Percentiles rank a stretch among this genome's conserved stretches.
phyloP scores from a whole-genome alignment of 30 jellyfish, hydroid and myxozoan species.

The Turritopsis rubra region DNA sequence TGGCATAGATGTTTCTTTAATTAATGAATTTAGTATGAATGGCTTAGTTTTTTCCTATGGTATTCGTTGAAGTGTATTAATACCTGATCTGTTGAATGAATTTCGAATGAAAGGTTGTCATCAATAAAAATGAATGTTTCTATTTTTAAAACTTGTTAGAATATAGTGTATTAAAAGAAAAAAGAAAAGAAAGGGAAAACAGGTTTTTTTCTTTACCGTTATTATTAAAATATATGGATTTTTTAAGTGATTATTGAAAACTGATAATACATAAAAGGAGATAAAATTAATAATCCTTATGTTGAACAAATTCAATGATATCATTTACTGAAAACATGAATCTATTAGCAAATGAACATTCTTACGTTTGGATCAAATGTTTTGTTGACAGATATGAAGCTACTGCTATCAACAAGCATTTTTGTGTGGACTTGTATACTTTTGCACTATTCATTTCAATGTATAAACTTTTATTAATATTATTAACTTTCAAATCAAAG shows the following conservation, averaged over 20 bases:
- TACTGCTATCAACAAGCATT: not conserved
- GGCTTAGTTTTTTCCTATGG: no score
- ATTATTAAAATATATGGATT: no score
- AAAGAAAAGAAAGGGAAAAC: no score
- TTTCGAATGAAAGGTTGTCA: not conserved
- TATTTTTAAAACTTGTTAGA: not conserved
- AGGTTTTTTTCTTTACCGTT: no score
- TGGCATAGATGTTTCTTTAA: no score
- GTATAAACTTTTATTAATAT: not conserved
- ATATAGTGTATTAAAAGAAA: no score
- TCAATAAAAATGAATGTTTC: not conserved
- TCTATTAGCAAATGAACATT: not conserved
- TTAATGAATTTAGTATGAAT: no score
- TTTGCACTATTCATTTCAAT: not conserved
- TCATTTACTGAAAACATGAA: not conserved
- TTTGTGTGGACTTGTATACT: not conserved
- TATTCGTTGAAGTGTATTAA: no score
- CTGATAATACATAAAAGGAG: not conserved
- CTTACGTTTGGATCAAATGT: not conserved
- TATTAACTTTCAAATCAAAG: not conserved
- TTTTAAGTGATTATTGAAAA: not conserved
- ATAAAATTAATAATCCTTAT: not conserved
- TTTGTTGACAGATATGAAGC: not conserved
- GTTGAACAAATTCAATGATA: not conserved
- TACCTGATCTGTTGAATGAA: not conserved